A percentile compares a stretch with the other conserved stretches of the same genome.
Evolutionary conservation across 2,113 vertebrate species (phyloP).

Genomic region (Carettochelys insculpta): DNA sequence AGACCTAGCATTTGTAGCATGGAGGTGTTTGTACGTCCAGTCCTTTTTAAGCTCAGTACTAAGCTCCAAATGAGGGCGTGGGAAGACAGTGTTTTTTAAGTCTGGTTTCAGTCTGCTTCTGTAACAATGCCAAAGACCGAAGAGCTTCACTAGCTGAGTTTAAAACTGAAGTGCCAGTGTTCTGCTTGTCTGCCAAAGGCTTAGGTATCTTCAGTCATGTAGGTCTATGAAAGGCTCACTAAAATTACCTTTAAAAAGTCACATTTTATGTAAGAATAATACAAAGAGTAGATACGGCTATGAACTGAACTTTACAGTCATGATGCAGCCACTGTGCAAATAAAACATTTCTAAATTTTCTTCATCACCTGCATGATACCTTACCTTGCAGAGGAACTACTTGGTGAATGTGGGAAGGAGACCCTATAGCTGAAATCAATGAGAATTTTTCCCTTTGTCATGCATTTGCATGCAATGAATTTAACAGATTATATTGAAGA

Average conservation of each 20-base stretch:
- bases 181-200: not conserved
- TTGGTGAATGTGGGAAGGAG: not conserved
- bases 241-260: not conserved
- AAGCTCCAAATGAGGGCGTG: not conserved
- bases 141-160: not conserved
- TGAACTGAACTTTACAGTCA: not conserved
- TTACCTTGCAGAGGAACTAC: not conserved
- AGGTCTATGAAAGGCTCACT: not conserved
- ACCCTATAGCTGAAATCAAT: not conserved
- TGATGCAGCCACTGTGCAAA: not conserved
- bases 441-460: not conserved
- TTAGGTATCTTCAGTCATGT: not conserved
- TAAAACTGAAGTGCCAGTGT: not conserved
- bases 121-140: not conserved
- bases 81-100: not conserved
- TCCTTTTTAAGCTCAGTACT: not conserved
- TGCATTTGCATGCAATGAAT: not conserved
- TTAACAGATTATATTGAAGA: constrained; percentile 10
- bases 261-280: not conserved
- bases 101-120: constrained; percentile 17
- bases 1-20: not conserved
- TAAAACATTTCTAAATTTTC: not conserved
- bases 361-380: not conserved
- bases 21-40: not conserved
- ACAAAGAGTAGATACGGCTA: not conserved